Base-by-base conservation (phyloP, 2,888 invertebrate genomes). In the Pristionchus exspectatus region DNA sequence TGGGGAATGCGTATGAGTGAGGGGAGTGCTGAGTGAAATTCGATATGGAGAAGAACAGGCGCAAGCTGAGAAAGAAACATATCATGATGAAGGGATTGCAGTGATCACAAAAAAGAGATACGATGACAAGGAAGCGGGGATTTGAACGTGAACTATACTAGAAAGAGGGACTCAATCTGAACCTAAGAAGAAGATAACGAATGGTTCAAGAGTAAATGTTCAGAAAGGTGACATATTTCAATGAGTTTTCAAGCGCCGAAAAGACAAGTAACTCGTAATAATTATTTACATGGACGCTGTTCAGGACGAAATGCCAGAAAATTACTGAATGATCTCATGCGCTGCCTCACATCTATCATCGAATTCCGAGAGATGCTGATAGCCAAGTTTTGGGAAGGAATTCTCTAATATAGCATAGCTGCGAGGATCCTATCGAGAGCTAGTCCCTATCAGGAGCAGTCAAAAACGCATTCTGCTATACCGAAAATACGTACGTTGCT, bases 1-100 rank as follows among this genome's bases (percentile, higher is more conserved):
- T 81, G 81, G 9, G 59, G n/a, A 24, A 69, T 12, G 24, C 69
- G 24, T 24, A n/a, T 24, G 38, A 77, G n/a, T 50, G 81, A 50
- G 50, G 10, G n/a, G 33, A 21, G 38, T 50, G 38, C 38, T 38
- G 81, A 81, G 81, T 81, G 81, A 81, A 81, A 81, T 81, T 14
- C 44, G 81, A 81, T 81, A 44, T 44, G 1, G 12, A n/a, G 24
- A 12, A n/a, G 81, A 81, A 54, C 81, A n/a, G 81, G 24, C 27
- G 24, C 44, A 9, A 44, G 44, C 44, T 50, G 44, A 50, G 44
- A 30, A n/a, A 69, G 44, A 69, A n/a, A 69, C 69, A 69, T 69
- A 69, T 21, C n/a, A 63, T 63, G 63, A 63, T 63, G 63, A 59
- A 59, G 1, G 21, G 24, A 7, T 63, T 63, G 63, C 24, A 63